Conservation (phyloP, 2,113 vertebrate genomes). For the Aegypius monachus region DNA sequence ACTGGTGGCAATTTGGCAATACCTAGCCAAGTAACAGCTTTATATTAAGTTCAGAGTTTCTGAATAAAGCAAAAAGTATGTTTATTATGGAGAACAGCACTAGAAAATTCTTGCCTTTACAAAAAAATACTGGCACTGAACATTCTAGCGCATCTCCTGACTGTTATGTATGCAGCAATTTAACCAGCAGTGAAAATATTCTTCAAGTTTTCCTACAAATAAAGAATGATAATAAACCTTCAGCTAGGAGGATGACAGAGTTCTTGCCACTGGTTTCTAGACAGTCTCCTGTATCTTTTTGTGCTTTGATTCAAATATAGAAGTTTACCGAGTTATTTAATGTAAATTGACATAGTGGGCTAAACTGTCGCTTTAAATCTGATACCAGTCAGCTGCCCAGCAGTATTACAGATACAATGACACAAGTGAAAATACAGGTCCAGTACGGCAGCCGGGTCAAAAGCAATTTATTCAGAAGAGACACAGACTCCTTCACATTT, state of each 20-base stretch:
- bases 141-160: not conserved
- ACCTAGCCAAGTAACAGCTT: not conserved
- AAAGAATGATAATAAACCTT: not conserved
- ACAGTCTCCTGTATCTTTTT: not conserved
- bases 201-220: not conserved
- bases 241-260: not conserved
- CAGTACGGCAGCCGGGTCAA: not conserved
- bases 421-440: not conserved
- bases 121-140: not conserved
- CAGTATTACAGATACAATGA: not conserved
- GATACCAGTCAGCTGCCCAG: not conserved
- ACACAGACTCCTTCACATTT: not conserved
- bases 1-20: not conserved
- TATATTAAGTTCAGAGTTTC: not conserved
- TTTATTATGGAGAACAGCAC: not conserved
- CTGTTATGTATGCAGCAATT: rapidly evolving
- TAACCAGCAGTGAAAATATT: not conserved
- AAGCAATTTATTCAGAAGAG: not conserved
- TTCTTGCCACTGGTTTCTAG: not conserved
- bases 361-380: not conserved
- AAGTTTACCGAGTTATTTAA: not conserved
- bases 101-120: not conserved
- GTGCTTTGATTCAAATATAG: not conserved
- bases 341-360: not conserved
- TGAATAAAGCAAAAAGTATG: not conserved